Conservation (phyloP, 1,140 invertebrate genomes). For the Conopomorpha cramerella region DNA sequence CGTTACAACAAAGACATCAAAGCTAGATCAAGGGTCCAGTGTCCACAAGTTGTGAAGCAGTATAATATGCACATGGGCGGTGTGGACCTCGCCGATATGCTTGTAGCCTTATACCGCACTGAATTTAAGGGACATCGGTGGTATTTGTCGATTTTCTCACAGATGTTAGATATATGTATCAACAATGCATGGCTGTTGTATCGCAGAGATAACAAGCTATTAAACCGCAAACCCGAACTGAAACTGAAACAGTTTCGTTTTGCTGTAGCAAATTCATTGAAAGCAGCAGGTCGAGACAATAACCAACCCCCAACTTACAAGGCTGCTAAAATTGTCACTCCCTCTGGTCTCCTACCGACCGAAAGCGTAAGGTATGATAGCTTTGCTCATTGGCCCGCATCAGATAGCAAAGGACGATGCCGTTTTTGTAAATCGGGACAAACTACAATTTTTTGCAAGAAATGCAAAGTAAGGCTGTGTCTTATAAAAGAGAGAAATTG, state of each 20-base stretch:
- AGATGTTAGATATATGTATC: constrained; percentile 14
- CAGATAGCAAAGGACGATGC: not conserved
- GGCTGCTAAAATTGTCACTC: not conserved
- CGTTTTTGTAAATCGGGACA: not conserved
- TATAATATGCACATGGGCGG: constrained; percentile 41
- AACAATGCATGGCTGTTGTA: constrained; percentile 17
- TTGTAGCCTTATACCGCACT: constrained; percentile 14
- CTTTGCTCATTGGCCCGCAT: not conserved
- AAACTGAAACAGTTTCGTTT: not conserved
- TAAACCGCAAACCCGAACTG: constrained; percentile 1
- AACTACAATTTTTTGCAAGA: not conserved
- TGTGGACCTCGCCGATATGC: constrained; percentile 20
- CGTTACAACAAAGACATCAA: constrained; percentile 19
- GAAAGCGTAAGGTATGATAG: not conserved
- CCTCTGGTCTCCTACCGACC: not conserved
- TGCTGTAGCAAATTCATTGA: not conserved
- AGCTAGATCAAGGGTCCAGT: constrained; percentile 22
- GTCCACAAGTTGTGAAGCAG: constrained; percentile 31
- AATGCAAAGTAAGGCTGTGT: not conserved
- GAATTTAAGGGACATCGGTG: constrained; percentile 13
- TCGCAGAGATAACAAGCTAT: constrained; percentile 4
- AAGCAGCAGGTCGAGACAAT: not conserved
- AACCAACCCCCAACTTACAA: not conserved
- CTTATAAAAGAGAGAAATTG: not conserved
- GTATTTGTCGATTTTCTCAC: constrained; percentile 16